Evolutionary conservation across 2,888 invertebrate genomes (phyloP), one percentile per base, ranked within the genome.

Genomic region (Tetragonisca angustula): DNA sequence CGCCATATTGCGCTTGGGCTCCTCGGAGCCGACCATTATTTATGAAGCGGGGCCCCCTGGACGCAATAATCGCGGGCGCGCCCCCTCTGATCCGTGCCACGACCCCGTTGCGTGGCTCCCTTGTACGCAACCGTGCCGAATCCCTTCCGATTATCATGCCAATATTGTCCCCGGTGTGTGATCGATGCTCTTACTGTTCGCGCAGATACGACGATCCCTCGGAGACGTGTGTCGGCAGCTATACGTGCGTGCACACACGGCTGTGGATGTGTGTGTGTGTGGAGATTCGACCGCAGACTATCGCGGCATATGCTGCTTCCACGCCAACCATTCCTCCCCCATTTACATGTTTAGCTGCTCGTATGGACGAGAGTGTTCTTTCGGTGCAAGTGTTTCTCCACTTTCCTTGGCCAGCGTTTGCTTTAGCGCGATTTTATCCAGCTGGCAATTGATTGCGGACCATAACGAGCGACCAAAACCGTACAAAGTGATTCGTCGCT

Each of bases 101-200:
- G 72, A 72, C 77, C 88, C 72, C 71, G 80, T 59, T 59, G 43
- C 27, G 65, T 62, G 76, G 77, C 71, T 56, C 70, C 81, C 68
- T 65, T 78, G 72, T 80, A 84, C 86, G 85, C 84, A 85, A 89
- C 89, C 89, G 86, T 89, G 82, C 88, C 89, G 91, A 91, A 92
- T 91, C 90, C 91, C 89, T 91, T 89, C 88, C 91, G 91, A 93
- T 93, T 92, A 92, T 92, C 91, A 83, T 91, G 92, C 91, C 93
- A 93, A 93, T 93, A 93, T 93, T 93, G 91, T 91, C 89, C 90
- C 86, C 86, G 84, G 87, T 85, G 89, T 86, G 89, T 93, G 93
- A 93, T 93, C 91, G 92, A 92, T 92, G 91, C 89, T 88, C 88
- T 86, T 87, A 88, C 88, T 75, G 87, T 81, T 90, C 90, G 87